These are phyloP conservation scores for Podiceps cristatus DNA, from an alignment of 2,113 vertebrate genomes.

Conservation along the genomic window DNA sequence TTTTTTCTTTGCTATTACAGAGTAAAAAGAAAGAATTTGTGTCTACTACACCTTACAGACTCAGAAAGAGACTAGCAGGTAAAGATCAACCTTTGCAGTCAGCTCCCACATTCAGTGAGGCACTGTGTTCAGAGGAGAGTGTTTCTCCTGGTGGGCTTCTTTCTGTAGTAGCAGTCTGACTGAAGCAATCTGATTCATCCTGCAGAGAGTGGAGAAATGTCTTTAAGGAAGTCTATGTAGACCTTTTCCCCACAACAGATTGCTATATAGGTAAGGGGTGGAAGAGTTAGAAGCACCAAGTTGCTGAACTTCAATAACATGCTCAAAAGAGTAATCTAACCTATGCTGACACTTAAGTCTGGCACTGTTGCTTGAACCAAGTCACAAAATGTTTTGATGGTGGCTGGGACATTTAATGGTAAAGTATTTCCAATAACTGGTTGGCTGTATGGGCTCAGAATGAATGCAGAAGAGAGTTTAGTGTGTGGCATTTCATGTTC, in stretches of 20 bases:
- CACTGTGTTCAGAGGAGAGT: neutral
- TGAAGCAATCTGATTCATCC: neutral
- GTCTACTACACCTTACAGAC: slow-evolving; percentile 85
- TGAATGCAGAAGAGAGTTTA: neutral
- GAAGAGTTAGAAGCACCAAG: neutral
- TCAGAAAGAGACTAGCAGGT: slow-evolving; percentile 91
- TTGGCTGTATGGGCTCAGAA: neutral
- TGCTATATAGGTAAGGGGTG: neutral
- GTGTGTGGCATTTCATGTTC: fast-evolving
- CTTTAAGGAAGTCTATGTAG: neutral
- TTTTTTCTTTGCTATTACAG: slow-evolving; percentile 72
- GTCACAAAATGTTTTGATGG: neutral
- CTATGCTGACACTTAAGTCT: neutral
- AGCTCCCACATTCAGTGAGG: neutral
- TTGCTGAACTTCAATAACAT: neutral
- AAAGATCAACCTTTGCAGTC: slow-evolving; percentile 48
- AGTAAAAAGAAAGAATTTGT: slow-evolving; percentile 84
- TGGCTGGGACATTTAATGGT: neutral
- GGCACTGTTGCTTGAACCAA: neutral
- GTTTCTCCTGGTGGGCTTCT: neutral
- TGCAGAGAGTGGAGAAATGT: neutral
- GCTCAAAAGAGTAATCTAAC: neutral
- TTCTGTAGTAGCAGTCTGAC: neutral
- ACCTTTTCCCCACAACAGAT: neutral
- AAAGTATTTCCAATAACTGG: neutral